phyloP scores from a whole-genome alignment of 2,888 invertebrate genomes.

The Spicauda simplicius region DNA sequence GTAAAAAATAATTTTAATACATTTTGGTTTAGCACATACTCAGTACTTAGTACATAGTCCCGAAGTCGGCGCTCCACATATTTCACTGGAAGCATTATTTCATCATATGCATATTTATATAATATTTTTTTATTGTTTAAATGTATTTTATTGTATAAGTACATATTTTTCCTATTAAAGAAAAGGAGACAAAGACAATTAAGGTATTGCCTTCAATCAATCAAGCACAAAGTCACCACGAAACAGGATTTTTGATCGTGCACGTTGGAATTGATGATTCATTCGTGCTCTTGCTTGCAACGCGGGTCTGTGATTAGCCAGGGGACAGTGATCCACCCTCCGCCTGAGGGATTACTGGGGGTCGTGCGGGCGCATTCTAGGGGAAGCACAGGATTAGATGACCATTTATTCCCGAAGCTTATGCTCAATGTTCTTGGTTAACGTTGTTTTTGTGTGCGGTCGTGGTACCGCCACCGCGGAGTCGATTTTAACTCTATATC shows the following conservation, averaged over 20 bases:
- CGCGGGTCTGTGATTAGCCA: slow-evolving; percentile 13
- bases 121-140: too few relatives aligned
- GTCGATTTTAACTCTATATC: neutral
- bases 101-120: too few relatives aligned
- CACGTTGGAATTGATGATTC: slow-evolving; percentile 23
- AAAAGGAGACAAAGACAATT: too few relatives aligned
- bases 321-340: slow-evolving; percentile 16
- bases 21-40: too few relatives aligned
- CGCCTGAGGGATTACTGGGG: slow-evolving; percentile 15
- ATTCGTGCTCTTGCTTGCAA: neutral
- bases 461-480: neutral
- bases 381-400: neutral
- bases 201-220: too few relatives aligned
- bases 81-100: too few relatives aligned
- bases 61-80: too few relatives aligned
- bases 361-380: slow-evolving; percentile 1
- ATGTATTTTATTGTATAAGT: too few relatives aligned
- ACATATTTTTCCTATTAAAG: too few relatives aligned
- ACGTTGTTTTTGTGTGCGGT: neutral
- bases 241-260: neutral
- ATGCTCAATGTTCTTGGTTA: neutral
- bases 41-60: too few relatives aligned
- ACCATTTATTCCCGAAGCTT: slow-evolving; percentile 2
- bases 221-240: neutral
- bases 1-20: too few relatives aligned